Percentiles rank a stretch among this genome's conserved stretches.
Conservation (phyloP, 92 coral and sea anemone species). For the Epizoanthus scotinus region DNA sequence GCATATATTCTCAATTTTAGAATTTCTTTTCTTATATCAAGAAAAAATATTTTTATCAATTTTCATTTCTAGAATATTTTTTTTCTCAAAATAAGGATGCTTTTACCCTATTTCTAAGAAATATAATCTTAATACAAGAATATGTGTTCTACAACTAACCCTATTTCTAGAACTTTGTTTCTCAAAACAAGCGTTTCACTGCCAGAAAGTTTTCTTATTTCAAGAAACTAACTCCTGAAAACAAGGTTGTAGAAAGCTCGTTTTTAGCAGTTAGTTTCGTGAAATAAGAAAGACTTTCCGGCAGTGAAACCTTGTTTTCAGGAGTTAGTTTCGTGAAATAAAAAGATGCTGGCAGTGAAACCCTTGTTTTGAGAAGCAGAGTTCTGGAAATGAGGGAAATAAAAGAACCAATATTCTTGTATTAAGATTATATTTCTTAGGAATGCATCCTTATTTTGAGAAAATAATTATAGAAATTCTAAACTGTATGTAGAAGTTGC, state of each 20-base stretch:
- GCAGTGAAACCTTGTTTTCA: too few species aligned
- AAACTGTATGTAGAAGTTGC: neutral
- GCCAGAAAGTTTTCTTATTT: neutral
- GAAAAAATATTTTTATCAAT: neutral
- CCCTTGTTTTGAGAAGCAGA: neutral
- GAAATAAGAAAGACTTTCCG: too few species aligned
- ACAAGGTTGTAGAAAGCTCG: too few species aligned
- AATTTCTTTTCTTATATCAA: neutral
- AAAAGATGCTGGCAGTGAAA: neutral
- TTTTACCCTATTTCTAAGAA: too few species aligned
- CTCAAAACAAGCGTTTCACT: neutral
- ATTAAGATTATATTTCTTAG: neutral
- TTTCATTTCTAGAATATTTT: neutral
- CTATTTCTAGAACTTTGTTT: neutral
- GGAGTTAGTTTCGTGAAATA: too few species aligned
- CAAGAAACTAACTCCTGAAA: too few species aligned
- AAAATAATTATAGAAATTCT: neutral
- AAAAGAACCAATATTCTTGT: neutral
- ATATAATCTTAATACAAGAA: constrained; percentile 3
- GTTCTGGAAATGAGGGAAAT: neutral
- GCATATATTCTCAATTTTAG: neutral
- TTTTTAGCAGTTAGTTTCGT: too few species aligned
- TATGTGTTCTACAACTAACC: neutral
- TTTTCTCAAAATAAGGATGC: neutral
- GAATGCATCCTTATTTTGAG: too few species aligned